These are phyloP conservation scores for Vesta saturnalis DNA, from an alignment of 2,888 invertebrate species.

Conservation along the genomic window DNA sequence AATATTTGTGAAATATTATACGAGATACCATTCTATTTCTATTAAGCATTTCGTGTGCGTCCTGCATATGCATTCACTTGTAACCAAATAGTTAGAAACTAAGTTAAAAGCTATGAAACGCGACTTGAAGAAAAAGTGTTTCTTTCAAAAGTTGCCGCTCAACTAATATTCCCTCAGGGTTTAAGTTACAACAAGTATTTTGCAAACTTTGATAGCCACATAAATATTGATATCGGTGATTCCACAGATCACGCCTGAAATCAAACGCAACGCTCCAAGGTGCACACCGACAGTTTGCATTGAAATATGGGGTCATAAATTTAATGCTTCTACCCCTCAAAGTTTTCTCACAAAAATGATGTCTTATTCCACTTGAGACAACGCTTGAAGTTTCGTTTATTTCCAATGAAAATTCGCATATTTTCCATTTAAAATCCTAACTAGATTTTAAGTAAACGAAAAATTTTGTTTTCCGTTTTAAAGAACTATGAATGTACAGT, in stretches of 20 bases:
- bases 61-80: background rate
- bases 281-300: conserved; percentile 45
- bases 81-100: conserved; percentile 33
- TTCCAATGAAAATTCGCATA: conserved; percentile 17
- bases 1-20: conserved; percentile 15
- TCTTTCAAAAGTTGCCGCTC: conserved; percentile 35
- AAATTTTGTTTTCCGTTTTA: no score
- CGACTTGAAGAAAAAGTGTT: conserved; percentile 29
- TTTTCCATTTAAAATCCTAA: background rate
- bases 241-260: conserved; percentile 43
- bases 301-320: conserved; percentile 46
- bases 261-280: conserved; percentile 40
- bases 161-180: conserved; percentile 39
- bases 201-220: conserved; percentile 48
- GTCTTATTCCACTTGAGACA: conserved; percentile 39
- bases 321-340: conserved; percentile 41
- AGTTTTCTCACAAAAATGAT: conserved; percentile 43
- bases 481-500: no score
- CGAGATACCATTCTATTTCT: conserved; percentile 14
- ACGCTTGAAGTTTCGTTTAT: conserved; percentile 27
- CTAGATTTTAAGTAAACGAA: background rate
- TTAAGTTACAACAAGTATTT: conserved; percentile 45
- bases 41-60: conserved; percentile 12
- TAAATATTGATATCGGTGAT: conserved; percentile 49
- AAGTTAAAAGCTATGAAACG: conserved; percentile 24